A percentile compares a stretch with the other conserved stretches of the same genome.
Evolutionary conservation across 2,797 vertebrate species (phyloP).

Genomic region (Pyrocephalus nanus): DNA sequence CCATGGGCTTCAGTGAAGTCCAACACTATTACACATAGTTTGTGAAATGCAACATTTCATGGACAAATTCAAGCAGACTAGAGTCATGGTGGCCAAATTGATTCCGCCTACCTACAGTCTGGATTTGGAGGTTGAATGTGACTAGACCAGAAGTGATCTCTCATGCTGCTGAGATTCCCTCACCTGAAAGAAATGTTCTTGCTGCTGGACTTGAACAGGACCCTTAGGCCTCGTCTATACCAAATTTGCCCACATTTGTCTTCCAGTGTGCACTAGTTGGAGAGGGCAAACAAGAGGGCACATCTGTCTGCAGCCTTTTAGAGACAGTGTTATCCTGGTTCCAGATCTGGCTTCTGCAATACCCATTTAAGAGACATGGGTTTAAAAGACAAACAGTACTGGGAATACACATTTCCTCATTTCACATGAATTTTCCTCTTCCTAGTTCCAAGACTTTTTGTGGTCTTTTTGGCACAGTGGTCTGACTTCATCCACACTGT

Average conservation of each 20-base stretch:
- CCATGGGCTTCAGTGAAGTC: not conserved
- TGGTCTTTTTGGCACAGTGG: not conserved
- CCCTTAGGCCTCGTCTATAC: not conserved
- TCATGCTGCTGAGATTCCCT: not conserved
- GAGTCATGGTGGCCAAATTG: fast-evolving
- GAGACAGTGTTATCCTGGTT: not conserved
- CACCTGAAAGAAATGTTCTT: not conserved
- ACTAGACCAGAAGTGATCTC: not conserved
- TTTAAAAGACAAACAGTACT: not conserved
- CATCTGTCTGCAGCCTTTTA: not conserved
- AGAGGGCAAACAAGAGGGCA: not conserved
- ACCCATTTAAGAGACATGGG: not conserved
- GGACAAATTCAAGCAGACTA: not conserved
- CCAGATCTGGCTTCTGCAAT: not conserved
- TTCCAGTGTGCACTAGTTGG: not conserved
- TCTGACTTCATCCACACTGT: not conserved
- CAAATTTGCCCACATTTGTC: not conserved
- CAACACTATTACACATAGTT: not conserved
- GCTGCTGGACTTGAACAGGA: not conserved
- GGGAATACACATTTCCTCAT: not conserved
- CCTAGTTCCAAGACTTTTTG: not conserved
- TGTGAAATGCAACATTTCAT: not conserved
- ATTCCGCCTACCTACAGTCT: not conserved
- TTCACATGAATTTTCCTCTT: not conserved
- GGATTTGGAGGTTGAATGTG: not conserved